Conservation (phyloP, 2,113 vertebrate genomes). For the Ceyx cyanopectus region DNA sequence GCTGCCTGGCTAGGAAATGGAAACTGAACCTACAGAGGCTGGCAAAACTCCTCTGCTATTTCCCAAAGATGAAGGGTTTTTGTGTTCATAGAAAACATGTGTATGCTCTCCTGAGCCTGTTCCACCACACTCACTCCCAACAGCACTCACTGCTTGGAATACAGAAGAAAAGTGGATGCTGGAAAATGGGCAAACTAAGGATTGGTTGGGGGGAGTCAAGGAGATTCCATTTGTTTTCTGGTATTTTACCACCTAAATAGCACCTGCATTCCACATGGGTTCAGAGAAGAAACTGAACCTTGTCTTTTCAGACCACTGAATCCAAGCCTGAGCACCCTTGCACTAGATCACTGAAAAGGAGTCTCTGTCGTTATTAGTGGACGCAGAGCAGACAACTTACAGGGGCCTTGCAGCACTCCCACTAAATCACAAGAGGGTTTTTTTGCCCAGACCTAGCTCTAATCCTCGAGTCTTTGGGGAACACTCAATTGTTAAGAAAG, state of each 20-base stretch:
- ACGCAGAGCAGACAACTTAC: background rate
- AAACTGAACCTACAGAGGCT: background rate
- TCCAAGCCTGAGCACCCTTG: background rate
- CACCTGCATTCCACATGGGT: background rate
- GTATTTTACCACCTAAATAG: background rate
- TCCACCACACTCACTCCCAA: background rate
- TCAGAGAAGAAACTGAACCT: background rate
- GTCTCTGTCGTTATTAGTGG: background rate
- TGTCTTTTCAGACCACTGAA: background rate
- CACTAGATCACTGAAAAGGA: background rate
- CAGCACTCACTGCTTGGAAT: background rate
- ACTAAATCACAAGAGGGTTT: background rate
- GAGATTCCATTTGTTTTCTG: background rate
- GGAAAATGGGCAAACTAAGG: background rate
- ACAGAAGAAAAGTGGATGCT: background rate
- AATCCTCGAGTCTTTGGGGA: background rate
- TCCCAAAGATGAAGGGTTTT: background rate
- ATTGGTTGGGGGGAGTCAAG: background rate
- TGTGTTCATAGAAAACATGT: background rate
- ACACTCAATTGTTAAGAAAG: background rate
- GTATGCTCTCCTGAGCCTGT: background rate
- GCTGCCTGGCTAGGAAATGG: background rate
- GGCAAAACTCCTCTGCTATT: background rate
- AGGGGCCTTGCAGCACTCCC: background rate
- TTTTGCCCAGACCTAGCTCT: background rate